Percentiles rank a stretch among this genome's conserved stretches.
phyloP scores from a whole-genome alignment of 2,888 invertebrate genomes.

The Cataglyphis livida region DNA sequence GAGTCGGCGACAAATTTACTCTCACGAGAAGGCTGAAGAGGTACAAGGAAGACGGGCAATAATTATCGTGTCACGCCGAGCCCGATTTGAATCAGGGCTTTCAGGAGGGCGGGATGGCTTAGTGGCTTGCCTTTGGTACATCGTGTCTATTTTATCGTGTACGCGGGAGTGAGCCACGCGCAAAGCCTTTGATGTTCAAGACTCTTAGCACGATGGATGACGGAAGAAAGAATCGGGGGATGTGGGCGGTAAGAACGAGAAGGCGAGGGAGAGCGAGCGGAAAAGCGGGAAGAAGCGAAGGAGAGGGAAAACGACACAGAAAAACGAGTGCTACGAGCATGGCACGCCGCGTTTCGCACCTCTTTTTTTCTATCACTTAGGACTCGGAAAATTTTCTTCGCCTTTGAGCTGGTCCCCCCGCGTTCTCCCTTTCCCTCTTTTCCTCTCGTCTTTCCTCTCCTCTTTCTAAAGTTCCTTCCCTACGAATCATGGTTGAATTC shows the following conservation, averaged over 20 bases:
- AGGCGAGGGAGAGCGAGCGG: slow-evolving; percentile 38
- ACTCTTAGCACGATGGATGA: slow-evolving; percentile 69
- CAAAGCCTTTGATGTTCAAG: slow-evolving; percentile 73
- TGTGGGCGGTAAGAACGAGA: slow-evolving; percentile 35
- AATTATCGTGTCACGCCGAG: slow-evolving; percentile 69
- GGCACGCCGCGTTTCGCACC: slow-evolving; percentile 53
- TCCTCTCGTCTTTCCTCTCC: slow-evolving; percentile 20
- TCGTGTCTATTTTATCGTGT: slow-evolving; percentile 68
- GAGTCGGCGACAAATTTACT: slow-evolving; percentile 46
- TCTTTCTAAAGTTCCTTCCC: slow-evolving; percentile 43
- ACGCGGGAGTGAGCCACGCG: slow-evolving; percentile 56
- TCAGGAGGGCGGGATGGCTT: slow-evolving; percentile 54
- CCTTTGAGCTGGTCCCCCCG: slow-evolving; percentile 66
- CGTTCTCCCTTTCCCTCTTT: slow-evolving; percentile 9
- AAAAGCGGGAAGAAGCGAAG: slow-evolving; percentile 21
- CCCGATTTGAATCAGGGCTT: slow-evolving; percentile 66
- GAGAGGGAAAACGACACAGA: slow-evolving; percentile 23
- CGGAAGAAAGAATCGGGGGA: slow-evolving; percentile 53
- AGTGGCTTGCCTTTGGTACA: slow-evolving; percentile 71
- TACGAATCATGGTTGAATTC: slow-evolving; percentile 56
- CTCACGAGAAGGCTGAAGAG: slow-evolving; percentile 10
- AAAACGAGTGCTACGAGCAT: slow-evolving; percentile 50
- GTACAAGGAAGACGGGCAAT: slow-evolving; percentile 49
- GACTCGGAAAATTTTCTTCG: slow-evolving; percentile 71
- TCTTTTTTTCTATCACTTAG: slow-evolving; percentile 75